These are phyloP conservation scores for Drosophila neonasuta DNA, from an alignment of 2,888 invertebrate species.

Conservation along the genomic window DNA sequence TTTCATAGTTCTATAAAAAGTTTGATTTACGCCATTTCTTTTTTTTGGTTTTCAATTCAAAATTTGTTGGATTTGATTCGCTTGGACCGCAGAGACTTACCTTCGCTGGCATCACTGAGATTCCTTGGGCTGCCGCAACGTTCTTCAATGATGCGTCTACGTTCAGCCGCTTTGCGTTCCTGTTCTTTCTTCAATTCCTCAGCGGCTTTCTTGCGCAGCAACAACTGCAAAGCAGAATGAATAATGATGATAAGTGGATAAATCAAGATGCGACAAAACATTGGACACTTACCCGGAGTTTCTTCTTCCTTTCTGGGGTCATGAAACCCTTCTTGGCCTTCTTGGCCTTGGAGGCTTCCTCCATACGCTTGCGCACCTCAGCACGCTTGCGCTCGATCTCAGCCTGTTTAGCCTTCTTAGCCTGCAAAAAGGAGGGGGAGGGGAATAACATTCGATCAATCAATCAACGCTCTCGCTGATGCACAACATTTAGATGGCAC, in stretches of 20 bases:
- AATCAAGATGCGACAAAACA: too few relatives aligned
- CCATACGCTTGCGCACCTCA: constrained; percentile 99
- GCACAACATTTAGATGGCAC: constrained; percentile 44
- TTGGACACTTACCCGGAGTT: constrained; percentile 92
- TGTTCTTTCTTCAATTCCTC: constrained; percentile 99
- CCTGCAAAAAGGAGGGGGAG: constrained; percentile 83
- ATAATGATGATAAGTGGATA: neutral
- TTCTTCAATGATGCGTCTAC: constrained; percentile 98
- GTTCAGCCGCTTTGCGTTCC: constrained; percentile 98
- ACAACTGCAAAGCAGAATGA: constrained; percentile 85
- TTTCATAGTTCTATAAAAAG: constrained; percentile 5
- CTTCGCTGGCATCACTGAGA: constrained; percentile 96
- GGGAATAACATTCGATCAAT: constrained; percentile 10
- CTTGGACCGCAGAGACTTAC: constrained; percentile 83
- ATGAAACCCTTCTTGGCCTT: constrained; percentile 99
- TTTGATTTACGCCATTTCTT: constrained; percentile 6
- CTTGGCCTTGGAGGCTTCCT: constrained; percentile 99
- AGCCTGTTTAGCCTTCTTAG: constrained; percentile 98
- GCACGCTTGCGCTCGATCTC: constrained; percentile 99
- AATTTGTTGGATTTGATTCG: neutral
- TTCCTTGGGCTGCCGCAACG: constrained; percentile 96
- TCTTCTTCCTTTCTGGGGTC: constrained; percentile 99
- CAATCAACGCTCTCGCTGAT: constrained; percentile 1
- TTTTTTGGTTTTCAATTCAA: neutral
- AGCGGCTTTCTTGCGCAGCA: constrained; percentile 99